Conservation (phyloP, 1,140 invertebrate genomes). For the Mycetomoellerius zeteki region DNA sequence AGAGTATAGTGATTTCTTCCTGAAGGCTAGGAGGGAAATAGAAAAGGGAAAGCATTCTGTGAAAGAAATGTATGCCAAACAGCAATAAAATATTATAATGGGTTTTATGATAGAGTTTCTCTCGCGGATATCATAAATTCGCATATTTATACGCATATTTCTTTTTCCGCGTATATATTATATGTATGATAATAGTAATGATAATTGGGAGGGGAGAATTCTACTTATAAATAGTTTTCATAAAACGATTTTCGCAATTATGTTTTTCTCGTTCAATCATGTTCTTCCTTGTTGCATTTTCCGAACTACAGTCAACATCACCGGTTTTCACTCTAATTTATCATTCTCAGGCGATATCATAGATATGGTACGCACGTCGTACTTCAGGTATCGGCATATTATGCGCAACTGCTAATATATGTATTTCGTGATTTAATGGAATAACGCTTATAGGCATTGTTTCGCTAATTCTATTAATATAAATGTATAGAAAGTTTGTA, state of each 20-base stretch:
- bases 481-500: conserved; percentile 66
- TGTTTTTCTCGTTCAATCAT: conserved; percentile 62
- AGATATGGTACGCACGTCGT: conserved; percentile 4
- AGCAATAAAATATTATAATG: conserved; percentile 57
- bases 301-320: background rate
- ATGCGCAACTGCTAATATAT: conserved; percentile 45
- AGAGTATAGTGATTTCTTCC: conserved; percentile 18
- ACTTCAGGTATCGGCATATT: conserved; percentile 28
- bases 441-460: conserved; percentile 76
- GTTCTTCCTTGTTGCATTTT: conserved; percentile 75
- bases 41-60: conserved; percentile 10
- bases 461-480: conserved; percentile 75
- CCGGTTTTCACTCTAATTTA: conserved; percentile 26
- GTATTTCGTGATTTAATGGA: conserved; percentile 68
- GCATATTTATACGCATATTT: background rate
- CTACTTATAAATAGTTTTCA: conserved; percentile 62
- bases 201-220: background rate
- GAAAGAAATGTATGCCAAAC: conserved; percentile 46
- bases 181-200: conserved; percentile 27
- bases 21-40: background rate
- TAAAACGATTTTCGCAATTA: conserved; percentile 47
- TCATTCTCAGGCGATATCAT: conserved; percentile 33
- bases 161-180: conserved; percentile 47
- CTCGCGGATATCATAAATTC: conserved; percentile 42
- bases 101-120: conserved; percentile 41